phyloP scores from a whole-genome alignment of 2,113 vertebrate genomes.

The Nothocercus julius region DNA sequence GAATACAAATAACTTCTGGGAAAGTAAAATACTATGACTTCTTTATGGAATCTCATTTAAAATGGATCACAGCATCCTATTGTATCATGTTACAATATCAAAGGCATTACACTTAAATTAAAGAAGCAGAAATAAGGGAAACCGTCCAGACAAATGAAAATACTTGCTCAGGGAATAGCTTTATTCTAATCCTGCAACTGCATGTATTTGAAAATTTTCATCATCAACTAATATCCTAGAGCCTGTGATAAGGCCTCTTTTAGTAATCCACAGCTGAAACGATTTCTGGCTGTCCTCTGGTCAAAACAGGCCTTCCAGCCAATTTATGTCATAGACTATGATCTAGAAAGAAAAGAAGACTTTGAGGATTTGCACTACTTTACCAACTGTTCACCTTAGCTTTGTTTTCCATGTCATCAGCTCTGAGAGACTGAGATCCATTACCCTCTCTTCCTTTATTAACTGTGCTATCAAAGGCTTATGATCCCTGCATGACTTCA shows the following conservation, averaged over 20 bases:
- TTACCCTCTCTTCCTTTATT: slow-evolving; percentile 67
- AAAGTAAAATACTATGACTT: slow-evolving; percentile 13
- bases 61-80: slow-evolving; percentile 31
- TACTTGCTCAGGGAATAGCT: background rate
- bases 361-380: slow-evolving; percentile 2
- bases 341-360: background rate
- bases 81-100: slow-evolving; percentile 12
- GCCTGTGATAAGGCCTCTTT: background rate
- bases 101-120: slow-evolving; percentile 39
- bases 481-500: slow-evolving; percentile 58
- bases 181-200: slow-evolving; percentile 33
- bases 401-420: slow-evolving; percentile 68
- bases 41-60: slow-evolving; percentile 36
- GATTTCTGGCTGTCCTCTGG: background rate
- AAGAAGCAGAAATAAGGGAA: background rate
- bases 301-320: background rate
- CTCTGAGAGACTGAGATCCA: slow-evolving; percentile 44
- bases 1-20: slow-evolving; percentile 42
- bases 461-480: slow-evolving; percentile 70
- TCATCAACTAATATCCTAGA: slow-evolving; percentile 31
- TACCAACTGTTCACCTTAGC: slow-evolving; percentile 34
- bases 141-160: slow-evolving; percentile 1
- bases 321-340: background rate
- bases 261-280: slow-evolving; percentile 12
- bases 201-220: slow-evolving; percentile 28